A percentile compares a stretch with the other conserved stretches of the same genome.
Evolutionary conservation across 2,797 vertebrate genomes (phyloP).

Genomic region (Rhabdophis nuchalis): DNA sequence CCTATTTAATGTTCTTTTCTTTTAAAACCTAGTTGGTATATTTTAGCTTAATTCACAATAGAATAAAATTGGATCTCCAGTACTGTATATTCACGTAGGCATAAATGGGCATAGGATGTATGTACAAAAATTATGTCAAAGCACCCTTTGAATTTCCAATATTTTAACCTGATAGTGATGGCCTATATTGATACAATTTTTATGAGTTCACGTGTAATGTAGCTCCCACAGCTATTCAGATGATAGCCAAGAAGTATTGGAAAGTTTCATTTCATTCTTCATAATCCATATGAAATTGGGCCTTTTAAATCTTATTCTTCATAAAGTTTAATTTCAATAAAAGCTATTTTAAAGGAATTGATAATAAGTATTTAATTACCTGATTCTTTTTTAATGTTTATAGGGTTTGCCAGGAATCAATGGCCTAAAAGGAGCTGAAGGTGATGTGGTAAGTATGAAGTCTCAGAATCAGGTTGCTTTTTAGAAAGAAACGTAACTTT

Average conservation of each 20-base stretch:
- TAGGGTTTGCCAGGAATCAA: slow-evolving; percentile 69
- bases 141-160: neutral
- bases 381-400: slow-evolving; percentile 22
- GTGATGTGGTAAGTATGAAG: slow-evolving; percentile 67
- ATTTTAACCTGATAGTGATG: neutral
- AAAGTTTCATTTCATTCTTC: neutral
- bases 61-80: neutral
- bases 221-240: no score
- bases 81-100: neutral
- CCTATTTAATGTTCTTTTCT: neutral
- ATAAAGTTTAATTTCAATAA: neutral
- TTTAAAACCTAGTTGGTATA: neutral
- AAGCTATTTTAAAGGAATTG: slow-evolving; percentile 15
- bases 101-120: neutral
- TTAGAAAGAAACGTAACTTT: neutral
- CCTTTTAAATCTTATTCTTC: slow-evolving; percentile 2
- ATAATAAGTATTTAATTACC: neutral
- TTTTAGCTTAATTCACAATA: neutral
- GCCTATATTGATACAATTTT: neutral
- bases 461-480: neutral
- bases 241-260: neutral
- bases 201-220: neutral
- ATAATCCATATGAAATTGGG: neutral
- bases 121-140: neutral
- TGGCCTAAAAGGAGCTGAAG: slow-evolving; percentile 63